Percentiles rank a stretch among this genome's conserved stretches.
Conservation (phyloP, 2,888 invertebrate genomes). For the Eucriotettix oculatus region DNA sequence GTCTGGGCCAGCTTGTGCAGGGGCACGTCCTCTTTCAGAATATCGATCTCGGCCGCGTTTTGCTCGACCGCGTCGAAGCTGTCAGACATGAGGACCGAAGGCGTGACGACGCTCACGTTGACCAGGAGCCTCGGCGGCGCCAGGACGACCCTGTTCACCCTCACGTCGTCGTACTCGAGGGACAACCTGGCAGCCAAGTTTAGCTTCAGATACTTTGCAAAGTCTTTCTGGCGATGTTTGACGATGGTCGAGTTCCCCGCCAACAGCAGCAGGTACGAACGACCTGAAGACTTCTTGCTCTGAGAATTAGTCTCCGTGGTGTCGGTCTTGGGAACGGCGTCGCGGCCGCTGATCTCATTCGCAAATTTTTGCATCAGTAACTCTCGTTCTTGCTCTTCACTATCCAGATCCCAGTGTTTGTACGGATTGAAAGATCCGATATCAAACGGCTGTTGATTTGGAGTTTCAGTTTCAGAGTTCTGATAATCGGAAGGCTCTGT, state of each 20-base stretch:
- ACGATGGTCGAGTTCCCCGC: conserved; percentile 21
- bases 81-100: conserved; percentile 6
- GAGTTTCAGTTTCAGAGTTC: background rate
- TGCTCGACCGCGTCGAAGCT: background rate
- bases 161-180: conserved; percentile 20
- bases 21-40: conserved; percentile 17
- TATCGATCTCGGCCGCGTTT: conserved; percentile 13
- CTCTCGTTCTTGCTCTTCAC: conserved; percentile 19
- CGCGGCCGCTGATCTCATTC: conserved; percentile 9
- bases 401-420: conserved; percentile 18
- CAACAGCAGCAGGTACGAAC: conserved; percentile 18
- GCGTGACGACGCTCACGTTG: conserved; percentile 20
- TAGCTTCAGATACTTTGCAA: conserved; percentile 21
- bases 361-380: conserved; percentile 8
- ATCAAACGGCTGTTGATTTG: background rate
- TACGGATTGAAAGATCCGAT: conserved; percentile 14
- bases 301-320: conserved; percentile 5
- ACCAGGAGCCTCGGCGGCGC: conserved; percentile 20
- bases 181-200: conserved; percentile 21
- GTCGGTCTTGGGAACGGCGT: conserved; percentile 11
- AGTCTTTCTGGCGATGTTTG: conserved; percentile 19
- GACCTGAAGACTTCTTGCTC: background rate
- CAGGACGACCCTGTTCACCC: conserved; percentile 19
- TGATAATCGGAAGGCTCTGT: background rate
- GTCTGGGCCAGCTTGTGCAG: conserved; percentile 20